Evolutionary conservation across 2,797 vertebrate species (phyloP).

Genomic region (Fistularia tabacaria): DNA sequence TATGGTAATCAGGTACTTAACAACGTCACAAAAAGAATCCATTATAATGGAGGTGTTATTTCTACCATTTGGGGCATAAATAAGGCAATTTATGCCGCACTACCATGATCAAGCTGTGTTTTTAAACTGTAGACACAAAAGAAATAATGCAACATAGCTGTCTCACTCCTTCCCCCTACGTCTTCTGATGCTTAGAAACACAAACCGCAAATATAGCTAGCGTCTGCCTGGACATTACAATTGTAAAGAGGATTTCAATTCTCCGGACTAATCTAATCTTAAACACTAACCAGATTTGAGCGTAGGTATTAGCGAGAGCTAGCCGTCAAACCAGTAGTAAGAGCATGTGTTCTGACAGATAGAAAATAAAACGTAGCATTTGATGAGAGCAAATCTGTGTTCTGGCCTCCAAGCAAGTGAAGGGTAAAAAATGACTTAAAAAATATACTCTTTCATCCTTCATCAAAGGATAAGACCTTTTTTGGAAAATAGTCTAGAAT

Average conservation of each 20-base stretch:
- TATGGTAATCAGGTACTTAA: too few relatives aligned
- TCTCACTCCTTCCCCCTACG: conserved; percentile 9
- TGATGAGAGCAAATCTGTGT: conserved; percentile 53
- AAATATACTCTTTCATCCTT: conserved; percentile 40
- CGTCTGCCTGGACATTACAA: conserved; percentile 39
- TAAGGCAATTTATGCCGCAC: not conserved
- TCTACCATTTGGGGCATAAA: not conserved
- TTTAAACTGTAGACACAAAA: too few relatives aligned
- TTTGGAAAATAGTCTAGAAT: not conserved
- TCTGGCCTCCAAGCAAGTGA: conserved; percentile 49
- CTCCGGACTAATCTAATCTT: conserved; percentile 65
- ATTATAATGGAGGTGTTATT: too few relatives aligned
- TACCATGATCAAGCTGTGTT: too few relatives aligned
- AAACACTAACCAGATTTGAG: conserved; percentile 72
- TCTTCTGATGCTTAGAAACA: conserved; percentile 18
- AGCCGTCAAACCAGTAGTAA: conserved; percentile 49
- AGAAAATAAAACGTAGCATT: conserved; percentile 44
- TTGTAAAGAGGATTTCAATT: conserved; percentile 69
- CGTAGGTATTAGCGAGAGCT: conserved; percentile 48
- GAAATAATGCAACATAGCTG: not conserved
- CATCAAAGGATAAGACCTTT: not conserved
- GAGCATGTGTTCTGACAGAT: conserved; percentile 67
- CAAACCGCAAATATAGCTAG: conserved; percentile 41
- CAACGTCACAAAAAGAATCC: too few relatives aligned
- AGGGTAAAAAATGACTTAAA: conserved; percentile 38